Evolutionary conservation across 2,888 invertebrate species (phyloP), one percentile per base, ranked within the genome.

Genomic region (Epinotia bilunana): DNA sequence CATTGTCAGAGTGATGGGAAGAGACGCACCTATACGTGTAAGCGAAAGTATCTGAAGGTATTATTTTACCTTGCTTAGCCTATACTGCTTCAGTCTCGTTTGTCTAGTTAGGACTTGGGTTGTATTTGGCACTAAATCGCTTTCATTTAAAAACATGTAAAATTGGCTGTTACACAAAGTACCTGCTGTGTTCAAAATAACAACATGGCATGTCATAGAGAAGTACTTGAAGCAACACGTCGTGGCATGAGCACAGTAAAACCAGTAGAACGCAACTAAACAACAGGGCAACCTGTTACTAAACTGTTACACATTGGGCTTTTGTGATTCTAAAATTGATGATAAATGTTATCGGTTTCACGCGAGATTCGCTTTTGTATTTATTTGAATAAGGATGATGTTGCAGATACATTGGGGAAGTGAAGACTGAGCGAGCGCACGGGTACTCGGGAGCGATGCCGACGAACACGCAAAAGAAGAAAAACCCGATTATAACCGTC

Each of bases 401-500:
- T 58, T 79, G 76, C 90, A 97, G 97, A 89, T 97, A 96, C 83
- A 95, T 96, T 80, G 97, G 97, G 6, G 97, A 97, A 82, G 91
- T 95, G 49, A 95, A 95, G 80, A 95, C 96, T 76, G 97, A 97
- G 81, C 93, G 95, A 72, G 88, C 92, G 0, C 93, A 95, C 79
- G 95, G 95, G 67, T 92, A 94, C 1, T 91, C 94, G 49, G 94
- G 91, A 77, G 88, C 94, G 67, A 92, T 94, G 80, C 95, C 95
- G 1, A 85, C 90, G 7, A 88, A 90, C 72, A 79, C 90, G 65
- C 95, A 95, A 82, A 96, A 96, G 79, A 96, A 97, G 77, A 96
- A 97, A 72, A 98, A 98, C 91, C 99, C 99, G 0, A 99, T 99
- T 72, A 99, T 99, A 76, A 99, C 99, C 0, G 98, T 99, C 11